A percentile compares a stretch with the other conserved stretches of the same genome.
These are phyloP conservation scores for Sussaba pulchella DNA, from an alignment of 2,888 invertebrate species.

Conservation along the genomic window DNA sequence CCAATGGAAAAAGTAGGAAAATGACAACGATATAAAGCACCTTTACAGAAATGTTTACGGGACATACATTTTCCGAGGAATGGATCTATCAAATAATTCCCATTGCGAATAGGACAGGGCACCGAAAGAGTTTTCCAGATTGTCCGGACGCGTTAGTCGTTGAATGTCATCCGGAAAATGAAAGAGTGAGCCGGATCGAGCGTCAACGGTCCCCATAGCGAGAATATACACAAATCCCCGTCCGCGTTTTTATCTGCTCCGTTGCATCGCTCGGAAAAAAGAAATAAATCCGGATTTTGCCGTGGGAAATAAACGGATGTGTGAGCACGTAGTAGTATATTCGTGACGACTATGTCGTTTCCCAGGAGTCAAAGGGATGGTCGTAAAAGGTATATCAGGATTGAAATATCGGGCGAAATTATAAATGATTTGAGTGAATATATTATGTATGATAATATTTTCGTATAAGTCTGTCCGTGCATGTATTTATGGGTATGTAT, in stretches of 20 bases:
- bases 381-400: neutral
- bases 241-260: neutral
- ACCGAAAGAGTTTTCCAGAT: neutral
- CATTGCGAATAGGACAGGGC: too few species aligned
- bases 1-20: too few species aligned
- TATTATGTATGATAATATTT: too few species aligned
- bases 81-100: too few species aligned
- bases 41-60: too few species aligned
- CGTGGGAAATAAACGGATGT: constrained; percentile 8
- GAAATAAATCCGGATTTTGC: constrained; percentile 31
- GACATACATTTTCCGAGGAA: too few species aligned
- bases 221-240: neutral
- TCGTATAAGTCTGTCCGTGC: too few species aligned
- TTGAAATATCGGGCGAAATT: neutral
- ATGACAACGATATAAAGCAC: too few species aligned
- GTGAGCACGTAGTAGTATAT: constrained; percentile 1
- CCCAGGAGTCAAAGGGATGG: constrained; percentile 1
- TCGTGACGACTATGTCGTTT: constrained; percentile 7
- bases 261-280: neutral
- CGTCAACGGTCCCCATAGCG: neutral
- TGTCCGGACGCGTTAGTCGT: constrained; percentile 3
- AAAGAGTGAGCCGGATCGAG: neutral
- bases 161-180: constrained; percentile 21
- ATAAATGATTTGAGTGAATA: neutral
- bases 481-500: too few species aligned